Evolutionary conservation across 2,797 vertebrate species (phyloP).

Genomic region (Otolemur crassicaudatus): DNA sequence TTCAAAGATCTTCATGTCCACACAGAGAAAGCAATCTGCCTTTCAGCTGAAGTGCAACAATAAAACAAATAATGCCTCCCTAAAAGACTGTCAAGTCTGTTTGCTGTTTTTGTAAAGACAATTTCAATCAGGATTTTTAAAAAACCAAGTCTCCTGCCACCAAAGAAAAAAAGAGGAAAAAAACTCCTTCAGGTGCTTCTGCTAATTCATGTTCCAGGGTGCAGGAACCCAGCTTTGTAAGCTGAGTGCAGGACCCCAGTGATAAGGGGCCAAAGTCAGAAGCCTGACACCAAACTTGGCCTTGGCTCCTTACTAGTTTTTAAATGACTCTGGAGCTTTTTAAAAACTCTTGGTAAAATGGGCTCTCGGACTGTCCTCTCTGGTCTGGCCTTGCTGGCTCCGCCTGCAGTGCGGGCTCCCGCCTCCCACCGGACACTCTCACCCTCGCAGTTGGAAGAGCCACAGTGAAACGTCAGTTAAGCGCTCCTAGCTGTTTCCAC

Average conservation of each 20-base stretch:
- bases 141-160: background rate
- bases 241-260: background rate
- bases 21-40: background rate
- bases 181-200: background rate
- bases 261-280: background rate
- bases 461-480: background rate
- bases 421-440: conserved; percentile 12
- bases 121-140: background rate
- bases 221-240: background rate
- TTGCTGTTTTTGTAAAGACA: conserved; percentile 37
- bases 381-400: fast-evolving
- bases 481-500: background rate
- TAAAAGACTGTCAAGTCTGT: background rate
- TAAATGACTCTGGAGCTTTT: background rate
- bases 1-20: background rate
- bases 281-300: background rate
- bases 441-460: background rate
- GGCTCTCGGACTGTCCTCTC: fast-evolving
- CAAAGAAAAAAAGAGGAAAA: background rate
- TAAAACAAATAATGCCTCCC: background rate
- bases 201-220: background rate
- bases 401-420: background rate
- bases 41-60: background rate
- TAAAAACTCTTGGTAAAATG: background rate
- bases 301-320: background rate